These are phyloP conservation scores for Coregonus clupeaformis DNA, from an alignment of 2,113 vertebrate genomes.

Conservation along the genomic window DNA sequence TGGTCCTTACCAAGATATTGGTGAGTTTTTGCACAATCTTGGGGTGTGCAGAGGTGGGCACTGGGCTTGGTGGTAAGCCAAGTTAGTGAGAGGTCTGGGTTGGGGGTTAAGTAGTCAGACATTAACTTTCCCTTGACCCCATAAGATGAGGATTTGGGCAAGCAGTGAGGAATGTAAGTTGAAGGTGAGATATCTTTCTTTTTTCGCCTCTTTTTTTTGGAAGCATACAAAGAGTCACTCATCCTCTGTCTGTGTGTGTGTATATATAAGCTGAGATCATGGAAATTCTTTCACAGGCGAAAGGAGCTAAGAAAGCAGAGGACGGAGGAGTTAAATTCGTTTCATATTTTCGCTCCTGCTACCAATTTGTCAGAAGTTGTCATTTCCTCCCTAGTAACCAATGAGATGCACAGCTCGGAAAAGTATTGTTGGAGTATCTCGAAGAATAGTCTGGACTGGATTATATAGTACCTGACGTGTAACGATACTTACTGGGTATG, in stretches of 20 bases:
- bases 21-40: too few species aligned
- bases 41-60: not conserved
- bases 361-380: not conserved
- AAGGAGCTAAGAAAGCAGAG: not conserved
- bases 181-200: constrained; percentile 68
- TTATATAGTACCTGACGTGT: too few species aligned
- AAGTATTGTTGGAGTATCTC: too few species aligned
- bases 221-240: constrained; percentile 41
- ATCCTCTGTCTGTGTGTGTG: not conserved
- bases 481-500: too few species aligned
- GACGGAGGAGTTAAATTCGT: not conserved
- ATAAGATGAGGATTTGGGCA: constrained; percentile 68
- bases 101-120: constrained; percentile 46
- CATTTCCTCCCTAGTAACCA: not conserved
- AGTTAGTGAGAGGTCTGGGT: constrained; percentile 66
- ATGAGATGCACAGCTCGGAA: not conserved
- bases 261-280: constrained; percentile 32
- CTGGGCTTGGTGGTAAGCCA: constrained; percentile 55
- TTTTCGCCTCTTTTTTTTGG: constrained; percentile 37
- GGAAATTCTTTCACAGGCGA: constrained; percentile 27
- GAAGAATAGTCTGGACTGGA: too few species aligned
- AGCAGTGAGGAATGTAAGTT: constrained; percentile 74
- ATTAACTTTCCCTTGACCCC: constrained; percentile 73
- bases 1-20: too few species aligned
- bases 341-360: constrained; percentile 18